Percentiles rank a stretch among this genome's conserved stretches.
These are phyloP conservation scores for Andrena cerasifolii DNA, from an alignment of 1,140 invertebrate species.

Conservation along the genomic window DNA sequence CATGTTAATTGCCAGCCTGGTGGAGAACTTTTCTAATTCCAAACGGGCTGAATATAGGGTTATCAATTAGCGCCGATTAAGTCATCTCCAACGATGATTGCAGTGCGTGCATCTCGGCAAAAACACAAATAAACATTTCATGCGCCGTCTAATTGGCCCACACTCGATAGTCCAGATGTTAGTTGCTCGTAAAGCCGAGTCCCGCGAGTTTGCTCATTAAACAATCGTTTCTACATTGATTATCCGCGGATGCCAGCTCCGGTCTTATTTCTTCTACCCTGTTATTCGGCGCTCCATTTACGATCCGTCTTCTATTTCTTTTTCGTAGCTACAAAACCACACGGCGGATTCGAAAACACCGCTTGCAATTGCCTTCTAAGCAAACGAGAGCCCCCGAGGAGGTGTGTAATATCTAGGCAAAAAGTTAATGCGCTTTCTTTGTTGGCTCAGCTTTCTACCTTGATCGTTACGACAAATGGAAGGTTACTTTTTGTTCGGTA, in stretches of 20 bases:
- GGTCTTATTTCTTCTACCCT: conserved; percentile 42
- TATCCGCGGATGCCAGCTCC: conserved; percentile 34
- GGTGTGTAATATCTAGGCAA: conserved; percentile 51
- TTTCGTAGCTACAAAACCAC: conserved; percentile 55
- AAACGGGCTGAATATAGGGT: not conserved
- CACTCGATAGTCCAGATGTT: conserved; percentile 12
- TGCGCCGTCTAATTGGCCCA: conserved; percentile 34
- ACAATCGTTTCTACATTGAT: conserved; percentile 60
- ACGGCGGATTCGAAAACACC: conserved; percentile 28
- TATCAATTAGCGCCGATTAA: conserved; percentile 26
- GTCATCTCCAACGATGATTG: conserved; percentile 14
- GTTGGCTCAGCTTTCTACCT: not conserved
- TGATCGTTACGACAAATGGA: conserved; percentile 4
- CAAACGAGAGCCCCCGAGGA: conserved; percentile 39
- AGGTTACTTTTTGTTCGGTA: conserved; percentile 6
- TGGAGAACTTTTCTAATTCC: no score
- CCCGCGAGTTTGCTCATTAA: conserved; percentile 52
- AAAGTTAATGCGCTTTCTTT: not conserved
- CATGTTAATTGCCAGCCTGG: not conserved
- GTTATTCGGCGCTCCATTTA: conserved; percentile 57
- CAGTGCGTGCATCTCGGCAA: not conserved
- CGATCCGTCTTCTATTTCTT: conserved; percentile 47
- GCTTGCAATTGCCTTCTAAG: conserved; percentile 28
- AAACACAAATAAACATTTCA: conserved; percentile 6
- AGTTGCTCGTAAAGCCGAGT: conserved; percentile 37